Percentiles rank a stretch among this genome's conserved stretches.
These are phyloP conservation scores for Ceratosolen solmsi DNA, from an alignment of 1,140 invertebrate genomes.

Conservation along the genomic window DNA sequence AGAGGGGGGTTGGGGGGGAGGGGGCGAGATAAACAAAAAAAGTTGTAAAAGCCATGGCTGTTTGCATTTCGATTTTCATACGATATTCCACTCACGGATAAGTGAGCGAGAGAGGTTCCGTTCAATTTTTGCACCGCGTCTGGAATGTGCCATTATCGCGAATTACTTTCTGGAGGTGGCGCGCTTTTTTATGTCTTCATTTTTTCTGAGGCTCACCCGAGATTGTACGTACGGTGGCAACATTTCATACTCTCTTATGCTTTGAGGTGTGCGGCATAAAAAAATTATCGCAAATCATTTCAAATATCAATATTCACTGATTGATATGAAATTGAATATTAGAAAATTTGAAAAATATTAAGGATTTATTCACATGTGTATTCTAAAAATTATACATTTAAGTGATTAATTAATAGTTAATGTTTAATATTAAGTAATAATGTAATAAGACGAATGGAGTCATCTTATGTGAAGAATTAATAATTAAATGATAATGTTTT, in stretches of 20 bases:
- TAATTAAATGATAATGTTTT: too few relatives aligned
- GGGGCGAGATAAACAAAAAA: not conserved
- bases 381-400: too few relatives aligned
- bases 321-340: not conserved
- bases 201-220: not conserved
- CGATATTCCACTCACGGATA: constrained; percentile 21
- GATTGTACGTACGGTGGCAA: constrained; percentile 2
- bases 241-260: not conserved
- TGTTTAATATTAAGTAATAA: too few relatives aligned
- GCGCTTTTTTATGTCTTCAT: constrained; percentile 11
- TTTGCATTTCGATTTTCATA: constrained; percentile 18
- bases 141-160: constrained; percentile 29
- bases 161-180: constrained; percentile 25
- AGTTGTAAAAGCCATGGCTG: constrained; percentile 3
- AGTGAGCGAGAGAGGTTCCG: not conserved
- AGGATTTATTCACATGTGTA: too few relatives aligned
- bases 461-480: too few relatives aligned
- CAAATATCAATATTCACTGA: not conserved
- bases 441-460: too few relatives aligned
- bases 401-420: too few relatives aligned
- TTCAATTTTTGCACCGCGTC: constrained; percentile 22
- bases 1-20: constrained; percentile 21
- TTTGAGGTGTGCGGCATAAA: not conserved
- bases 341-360: too few relatives aligned
- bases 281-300: constrained; percentile 5